Evolutionary conservation across 1,140 invertebrate species (phyloP).

Genomic region (Drosophila truncata): DNA sequence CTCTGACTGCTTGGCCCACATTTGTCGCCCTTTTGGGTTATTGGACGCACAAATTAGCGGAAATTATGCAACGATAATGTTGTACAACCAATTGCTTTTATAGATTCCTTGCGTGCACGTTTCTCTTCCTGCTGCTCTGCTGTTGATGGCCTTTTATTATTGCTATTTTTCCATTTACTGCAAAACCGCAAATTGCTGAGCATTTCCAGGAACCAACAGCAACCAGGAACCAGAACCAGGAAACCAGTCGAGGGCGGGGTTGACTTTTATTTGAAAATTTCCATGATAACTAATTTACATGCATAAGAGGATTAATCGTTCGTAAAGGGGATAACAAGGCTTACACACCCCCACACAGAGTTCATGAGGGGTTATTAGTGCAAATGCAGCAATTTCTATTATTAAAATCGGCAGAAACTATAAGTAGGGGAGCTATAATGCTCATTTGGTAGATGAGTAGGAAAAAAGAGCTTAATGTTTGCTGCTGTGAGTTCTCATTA

Average conservation of each 20-base stretch:
- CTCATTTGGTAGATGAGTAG: neutral
- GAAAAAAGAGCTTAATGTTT: neutral
- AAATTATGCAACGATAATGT: constrained; percentile 76
- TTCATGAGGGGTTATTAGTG: constrained; percentile 19
- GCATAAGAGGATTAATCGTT: constrained; percentile 31
- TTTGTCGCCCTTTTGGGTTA: constrained; percentile 50
- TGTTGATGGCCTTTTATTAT: constrained; percentile 32
- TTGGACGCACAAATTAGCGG: constrained; percentile 69
- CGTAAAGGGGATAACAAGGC: constrained; percentile 38
- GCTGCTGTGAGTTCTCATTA: neutral
- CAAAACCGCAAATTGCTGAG: constrained; percentile 34
- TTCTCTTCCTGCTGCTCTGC: constrained; percentile 33
- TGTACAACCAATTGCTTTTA: constrained; percentile 42
- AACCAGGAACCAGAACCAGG: constrained; percentile 1
- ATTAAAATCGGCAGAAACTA: constrained; percentile 2
- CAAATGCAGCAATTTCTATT: constrained; percentile 6
- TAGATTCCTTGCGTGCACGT: constrained; percentile 24
- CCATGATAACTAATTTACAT: constrained; percentile 35
- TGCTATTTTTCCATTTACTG: constrained; percentile 13
- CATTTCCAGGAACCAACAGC: constrained; percentile 15
- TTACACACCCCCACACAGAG: neutral
- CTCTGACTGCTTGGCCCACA: constrained; percentile 45
- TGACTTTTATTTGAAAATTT: constrained; percentile 33
- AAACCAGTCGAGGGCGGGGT: neutral
- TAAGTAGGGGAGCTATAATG: neutral